Evolutionary conservation across 2,113 vertebrate genomes (phyloP).

Genomic region (crab-eating macaque (Macaca fascicularis)): DNA sequence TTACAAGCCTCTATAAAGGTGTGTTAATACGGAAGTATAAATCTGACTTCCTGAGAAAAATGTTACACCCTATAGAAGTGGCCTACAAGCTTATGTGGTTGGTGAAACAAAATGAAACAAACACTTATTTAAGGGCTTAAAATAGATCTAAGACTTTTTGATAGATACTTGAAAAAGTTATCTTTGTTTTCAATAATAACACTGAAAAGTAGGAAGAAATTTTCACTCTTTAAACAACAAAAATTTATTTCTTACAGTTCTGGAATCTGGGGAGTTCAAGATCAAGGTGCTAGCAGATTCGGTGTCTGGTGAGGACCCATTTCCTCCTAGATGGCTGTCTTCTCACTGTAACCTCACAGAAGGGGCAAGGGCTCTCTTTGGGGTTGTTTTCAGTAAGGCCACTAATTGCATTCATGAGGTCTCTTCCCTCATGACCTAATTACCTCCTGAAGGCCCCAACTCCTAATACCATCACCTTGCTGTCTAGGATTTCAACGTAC

Average conservation of each 20-base stretch:
- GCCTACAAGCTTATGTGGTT: neutral
- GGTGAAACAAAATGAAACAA: constrained; percentile 3
- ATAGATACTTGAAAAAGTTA: neutral
- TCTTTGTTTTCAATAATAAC: neutral
- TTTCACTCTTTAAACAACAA: constrained; percentile 2
- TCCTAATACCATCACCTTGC: neutral
- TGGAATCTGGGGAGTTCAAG: neutral
- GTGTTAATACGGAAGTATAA: neutral
- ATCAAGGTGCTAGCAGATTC: neutral
- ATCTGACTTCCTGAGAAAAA: constrained; percentile 51
- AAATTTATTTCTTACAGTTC: neutral
- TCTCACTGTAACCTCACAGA: neutral
- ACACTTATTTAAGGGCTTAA: constrained; percentile 20
- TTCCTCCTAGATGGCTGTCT: neutral
- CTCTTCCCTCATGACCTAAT: neutral
- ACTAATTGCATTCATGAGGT: neutral
- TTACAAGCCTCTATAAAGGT: neutral
- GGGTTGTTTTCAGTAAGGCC: neutral
- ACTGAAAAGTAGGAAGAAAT: neutral
- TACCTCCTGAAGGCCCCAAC: neutral
- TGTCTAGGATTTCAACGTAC: neutral
- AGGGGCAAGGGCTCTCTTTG: neutral
- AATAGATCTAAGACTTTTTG: neutral
- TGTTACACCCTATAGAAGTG: neutral
- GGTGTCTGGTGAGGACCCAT: neutral